Evolutionary conservation across 2,888 invertebrate species (phyloP), one percentile per base, ranked within the genome.

Genomic region (Eupithecia dodoneata): DNA sequence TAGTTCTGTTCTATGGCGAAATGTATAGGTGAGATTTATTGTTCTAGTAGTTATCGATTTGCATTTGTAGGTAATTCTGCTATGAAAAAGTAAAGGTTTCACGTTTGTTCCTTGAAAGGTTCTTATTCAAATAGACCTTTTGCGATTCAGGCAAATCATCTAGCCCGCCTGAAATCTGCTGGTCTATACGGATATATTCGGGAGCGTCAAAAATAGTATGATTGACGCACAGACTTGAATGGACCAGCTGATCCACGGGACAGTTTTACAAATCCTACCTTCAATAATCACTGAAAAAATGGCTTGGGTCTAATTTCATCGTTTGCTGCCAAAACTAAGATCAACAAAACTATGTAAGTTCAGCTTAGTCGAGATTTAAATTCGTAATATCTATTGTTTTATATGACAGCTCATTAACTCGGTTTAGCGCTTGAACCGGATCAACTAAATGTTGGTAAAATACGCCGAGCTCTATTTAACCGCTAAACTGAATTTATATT

Each of bases 1-100:
- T 82, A 78, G 80, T 79, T 81, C 73, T 69, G 72, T 69, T 69
- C 47, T 70, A 30, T 70, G 70, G 45, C 67, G 80, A 76, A 80
- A 80, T 52, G 42, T 69, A 75, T 67, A n/a, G 69, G 30, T 69
- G 74, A 59, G 52, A 67, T 66, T 73, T 73, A 73, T 67, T 73
- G 69, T 45, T 69, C 45, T 9, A 4, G 67, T 69, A 44, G 9
- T n/a, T 66, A 42, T 44, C 44, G 67, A 69, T 69, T 45, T n/a
- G 6, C 45, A 9, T 4, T 3, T 66, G 41, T 42, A 15, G 13
- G 15, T 42, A 66, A 44, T 67, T 0, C 3, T 1, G 18, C 10
- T 10, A 30, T 30, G 10, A 30, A 18, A 59, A 18, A 18, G 18
- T 18, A 3, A 18, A 18, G 9, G n/a, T 59, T 63, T 59, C 18